Evolutionary conservation across 1,140 invertebrate genomes (phyloP), one percentile per base, ranked within the genome.

Genomic region (Sipha flava): DNA sequence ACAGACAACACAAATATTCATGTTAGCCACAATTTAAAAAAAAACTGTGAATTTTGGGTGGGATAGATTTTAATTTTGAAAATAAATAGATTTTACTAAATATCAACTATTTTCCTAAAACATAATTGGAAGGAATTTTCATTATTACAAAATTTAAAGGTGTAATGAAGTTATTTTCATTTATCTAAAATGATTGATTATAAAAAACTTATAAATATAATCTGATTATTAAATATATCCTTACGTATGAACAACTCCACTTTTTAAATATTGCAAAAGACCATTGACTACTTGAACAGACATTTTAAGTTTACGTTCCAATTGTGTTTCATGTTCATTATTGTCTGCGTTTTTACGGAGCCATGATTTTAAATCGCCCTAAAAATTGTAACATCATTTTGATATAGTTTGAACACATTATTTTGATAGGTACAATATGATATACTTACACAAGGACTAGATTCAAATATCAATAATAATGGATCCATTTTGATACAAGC

Each of bases 401-500:
- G 29, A 43, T 0, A 21, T 40, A 14, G 0, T 14, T 6, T 23
- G 10, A 21, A 64, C n/a, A 40, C 2, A 37, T 1, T n/a, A 37
- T n/a, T 64, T 37, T 40, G 10, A 40, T 40, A 40, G 16, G 40
- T 37, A 12, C 16, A 66, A 79, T 59, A n/a, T 49, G 86, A 4
- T 84, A n/a, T 72, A 82, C 88, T 87, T 80, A 90, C 90, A 82
- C 87, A 85, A 12, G 88, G 86, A 84, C 89, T 90, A 59, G 88
- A 87, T 83, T 93, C 91, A 80, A 93, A 87, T 9, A 92, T 83
- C 2, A 92, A 82, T 2, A 92, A 84, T 79, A 90, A 90, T 0
- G 91, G 91, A 82, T 90, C 88, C 2, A 87, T 88, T 83, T 91
- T 90, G 9, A 92, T 83, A 82, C 90, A 91, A 70, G 88, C 86